phyloP scores from a whole-genome alignment of 2,797 vertebrate species.

The Typhlichthys subterraneus region DNA sequence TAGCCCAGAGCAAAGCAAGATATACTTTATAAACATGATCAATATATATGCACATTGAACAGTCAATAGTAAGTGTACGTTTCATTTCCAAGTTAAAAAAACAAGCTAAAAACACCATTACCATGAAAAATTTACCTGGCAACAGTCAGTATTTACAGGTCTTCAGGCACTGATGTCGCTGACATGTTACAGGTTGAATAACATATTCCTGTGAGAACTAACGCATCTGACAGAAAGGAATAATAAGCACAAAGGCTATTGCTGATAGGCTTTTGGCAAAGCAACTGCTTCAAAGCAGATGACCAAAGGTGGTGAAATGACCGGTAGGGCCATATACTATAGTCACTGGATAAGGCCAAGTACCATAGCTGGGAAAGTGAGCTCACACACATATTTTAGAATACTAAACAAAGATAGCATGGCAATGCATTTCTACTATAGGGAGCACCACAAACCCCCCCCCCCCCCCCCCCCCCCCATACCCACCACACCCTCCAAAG shows the following conservation, averaged over 20 bases:
- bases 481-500: no score
- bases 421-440: no score
- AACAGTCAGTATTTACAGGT: constrained; percentile 7
- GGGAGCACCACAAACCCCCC: no score
- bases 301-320: background rate
- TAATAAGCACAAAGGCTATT: constrained; percentile 36
- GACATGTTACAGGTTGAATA: constrained; percentile 48
- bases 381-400: no score
- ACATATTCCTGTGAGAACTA: constrained; percentile 43
- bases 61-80: no score
- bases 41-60: no score
- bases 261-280: constrained; percentile 56
- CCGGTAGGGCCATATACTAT: constrained; percentile 14
- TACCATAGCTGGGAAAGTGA: no score
- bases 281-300: constrained; percentile 43
- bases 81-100: no score
- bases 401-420: no score
- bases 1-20: no score
- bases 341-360: constrained; percentile 30
- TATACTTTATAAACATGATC: no score
- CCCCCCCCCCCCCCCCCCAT: no score
- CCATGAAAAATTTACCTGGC: background rate
- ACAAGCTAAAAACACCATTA: constrained; percentile 3
- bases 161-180: constrained; percentile 33
- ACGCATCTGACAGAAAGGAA: constrained; percentile 39